Evolutionary conservation across 2,113 vertebrate species (phyloP).

Genomic region (Etheostoma spectabile): DNA sequence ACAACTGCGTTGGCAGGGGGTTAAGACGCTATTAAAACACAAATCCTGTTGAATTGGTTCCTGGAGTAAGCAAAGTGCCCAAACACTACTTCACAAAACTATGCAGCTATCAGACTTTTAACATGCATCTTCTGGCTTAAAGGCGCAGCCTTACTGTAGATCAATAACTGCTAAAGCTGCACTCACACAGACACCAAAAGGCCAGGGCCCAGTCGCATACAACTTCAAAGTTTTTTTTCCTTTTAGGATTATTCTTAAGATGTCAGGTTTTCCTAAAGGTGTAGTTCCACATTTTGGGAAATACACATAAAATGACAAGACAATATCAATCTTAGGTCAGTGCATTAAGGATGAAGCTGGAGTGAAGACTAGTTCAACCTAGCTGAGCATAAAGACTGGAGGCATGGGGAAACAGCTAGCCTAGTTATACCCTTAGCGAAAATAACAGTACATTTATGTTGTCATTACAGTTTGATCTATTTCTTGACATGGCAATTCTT

Average conservation of each 20-base stretch:
- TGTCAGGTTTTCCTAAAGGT: constrained; percentile 13
- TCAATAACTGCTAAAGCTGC: constrained; percentile 65
- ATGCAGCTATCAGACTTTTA: constrained; percentile 37
- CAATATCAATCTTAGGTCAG: neutral
- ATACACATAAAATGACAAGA: neutral
- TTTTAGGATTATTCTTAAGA: constrained; percentile 18
- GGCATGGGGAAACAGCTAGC: neutral
- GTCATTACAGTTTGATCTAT: neutral
- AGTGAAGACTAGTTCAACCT: neutral
- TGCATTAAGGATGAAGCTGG: neutral
- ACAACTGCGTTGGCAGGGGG: constrained; percentile 56
- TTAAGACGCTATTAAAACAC: constrained; percentile 72
- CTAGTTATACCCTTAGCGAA: neutral
- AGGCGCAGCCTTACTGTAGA: constrained; percentile 58
- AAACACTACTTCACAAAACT: constrained; percentile 49
- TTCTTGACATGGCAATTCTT: neutral
- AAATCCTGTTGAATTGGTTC: constrained; percentile 70
- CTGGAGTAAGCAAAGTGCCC: constrained; percentile 49
- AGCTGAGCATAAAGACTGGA: constrained; percentile 12
- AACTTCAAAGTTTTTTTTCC: constrained; percentile 23
- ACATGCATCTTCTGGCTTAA: constrained; percentile 51
- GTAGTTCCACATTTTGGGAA: constrained; percentile 1
- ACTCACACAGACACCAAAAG: constrained; percentile 29
- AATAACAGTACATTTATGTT: neutral
- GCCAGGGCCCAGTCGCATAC: constrained; percentile 33